Evolutionary conservation across 2,797 vertebrate species (phyloP), one percentile per base, ranked within the genome.

Genomic region (Odontamblyopus rebecca): DNA sequence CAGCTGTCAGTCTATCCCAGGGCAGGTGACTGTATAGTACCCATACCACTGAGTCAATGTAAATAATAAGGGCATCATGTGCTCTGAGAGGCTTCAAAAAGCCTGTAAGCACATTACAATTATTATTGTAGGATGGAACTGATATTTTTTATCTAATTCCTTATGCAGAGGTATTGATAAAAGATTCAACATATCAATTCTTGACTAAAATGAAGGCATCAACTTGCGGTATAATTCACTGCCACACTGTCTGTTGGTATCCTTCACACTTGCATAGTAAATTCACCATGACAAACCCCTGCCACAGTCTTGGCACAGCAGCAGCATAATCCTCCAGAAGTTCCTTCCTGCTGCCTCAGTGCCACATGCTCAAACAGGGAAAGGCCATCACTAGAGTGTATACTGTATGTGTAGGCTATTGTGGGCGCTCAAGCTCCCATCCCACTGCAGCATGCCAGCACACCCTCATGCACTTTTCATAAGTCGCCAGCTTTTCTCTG

Each of bases 391-490:
- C 48, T 83, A 76, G 72, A 57, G 23, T 57, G n/a, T 57, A 23
- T 13, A 27, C 6, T 57, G 54, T 57, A 57, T 54, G 79, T 89
- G 82, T 71, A 53, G 69, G 78, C 79, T 73, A 83, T 79, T 72
- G 77, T 81, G 71, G 73, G 78, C 73, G 71, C 77, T 67, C 32
- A 67, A 67, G 73, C 73, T 77, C 61, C 50, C 67, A 53, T 78
- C 72, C 70, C 73, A 74, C 56, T 71, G 71, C 61, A 74, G 71
- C 27, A 56, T 80, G 78, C 71, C 78, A 85, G 74, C 71, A 71
- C 29, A 75, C 69, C 74, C 76, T 85, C 75, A 80, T 84, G 69
- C 79, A 83, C 86, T 89, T 89, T 91, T 89, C 85, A 87, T 70
- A 83, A 90, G 82, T 77, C 6, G 68, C 83, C 73, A 64, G 71